Base-by-base conservation (phyloP, 2,888 invertebrate species). In the Ischnura elegans region DNA sequence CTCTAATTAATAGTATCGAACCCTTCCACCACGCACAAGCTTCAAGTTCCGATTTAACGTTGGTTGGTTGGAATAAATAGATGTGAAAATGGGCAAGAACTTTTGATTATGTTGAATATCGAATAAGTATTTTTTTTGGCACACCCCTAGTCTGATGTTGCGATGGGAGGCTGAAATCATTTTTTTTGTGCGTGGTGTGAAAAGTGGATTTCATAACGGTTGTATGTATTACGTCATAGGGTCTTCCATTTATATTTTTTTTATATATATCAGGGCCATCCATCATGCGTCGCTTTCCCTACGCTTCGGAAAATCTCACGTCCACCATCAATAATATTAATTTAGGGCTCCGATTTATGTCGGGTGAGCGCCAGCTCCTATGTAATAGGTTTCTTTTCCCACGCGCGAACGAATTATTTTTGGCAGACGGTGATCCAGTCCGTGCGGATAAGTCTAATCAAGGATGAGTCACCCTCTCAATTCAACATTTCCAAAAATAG, bases 251-350 rank as follows among this genome's bases (percentile, higher is more conserved):
- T 55, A 36, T 90, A n/a, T 61, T 19, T 51, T 19, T 51, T 51
- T 10, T 51, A 51, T 51, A 51, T 51, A 51, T 51, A 51, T 51
- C 2, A 55, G n/a, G 66, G 43, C 43, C 16, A 90, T 90, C 43
- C 90, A 66, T 90, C 90, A 90, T 90, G n/a, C 43, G 55, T 13
- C 25, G 43, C 16, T 61, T 61, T 45, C 90, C 55, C 90, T 43
- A 90, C 61, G 61, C 90, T 43, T 61, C 66, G 61, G 87, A 36
- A 87, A 51, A 55, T 87, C 87, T 87, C 51, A 36, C 36, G 51
- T 87, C 87, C 87, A 42, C 87, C 42, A 87, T 87, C 47, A 87
- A 87, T 87, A 55, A 87, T 55, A 51, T 87, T 55, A 87, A 87
- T 87, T 87, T 87, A 87, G 21, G 87, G 87, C 29, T 36, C 19